These are phyloP conservation scores for Setipinna tenuifilis DNA, from an alignment of 2,797 vertebrate genomes.

Conservation along the genomic window DNA sequence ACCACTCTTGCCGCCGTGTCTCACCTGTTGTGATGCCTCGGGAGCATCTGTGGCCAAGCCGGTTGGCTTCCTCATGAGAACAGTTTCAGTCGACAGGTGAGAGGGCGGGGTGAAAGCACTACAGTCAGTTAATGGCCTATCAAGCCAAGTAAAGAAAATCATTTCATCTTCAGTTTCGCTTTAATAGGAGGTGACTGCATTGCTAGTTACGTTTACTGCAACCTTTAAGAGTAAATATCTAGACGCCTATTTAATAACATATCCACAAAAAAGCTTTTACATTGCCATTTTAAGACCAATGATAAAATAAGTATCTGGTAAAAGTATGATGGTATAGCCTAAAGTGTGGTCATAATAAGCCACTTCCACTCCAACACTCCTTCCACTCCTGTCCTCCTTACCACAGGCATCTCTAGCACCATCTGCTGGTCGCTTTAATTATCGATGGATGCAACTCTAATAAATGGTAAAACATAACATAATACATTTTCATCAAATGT, in stretches of 20 bases:
- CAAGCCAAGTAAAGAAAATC: neutral
- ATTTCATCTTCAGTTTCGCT: neutral
- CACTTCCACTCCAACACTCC: too few relatives aligned
- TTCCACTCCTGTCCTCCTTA: neutral
- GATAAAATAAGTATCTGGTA: too few relatives aligned
- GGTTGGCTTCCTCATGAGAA: neutral
- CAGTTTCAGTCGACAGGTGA: conserved; percentile 12
- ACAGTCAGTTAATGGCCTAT: neutral
- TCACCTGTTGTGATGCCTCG: neutral
- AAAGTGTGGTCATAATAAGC: too few relatives aligned
- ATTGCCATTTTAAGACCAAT: too few relatives aligned
- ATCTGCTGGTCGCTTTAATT: neutral
- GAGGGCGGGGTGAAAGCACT: neutral
- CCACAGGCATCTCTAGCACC: neutral
- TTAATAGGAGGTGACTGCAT: too few relatives aligned
- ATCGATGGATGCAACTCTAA: neutral
- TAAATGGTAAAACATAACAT: too few relatives aligned
- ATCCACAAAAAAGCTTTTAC: too few relatives aligned
- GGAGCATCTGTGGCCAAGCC: neutral
- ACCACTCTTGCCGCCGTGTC: neutral
- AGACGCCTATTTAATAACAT: too few relatives aligned
- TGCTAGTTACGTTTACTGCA: too few relatives aligned
- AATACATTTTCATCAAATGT: neutral
- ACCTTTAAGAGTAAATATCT: too few relatives aligned
- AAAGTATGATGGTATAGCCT: too few relatives aligned